phyloP scores from a whole-genome alignment of 2,113 vertebrate species.

The Scytalopus superciliaris region DNA sequence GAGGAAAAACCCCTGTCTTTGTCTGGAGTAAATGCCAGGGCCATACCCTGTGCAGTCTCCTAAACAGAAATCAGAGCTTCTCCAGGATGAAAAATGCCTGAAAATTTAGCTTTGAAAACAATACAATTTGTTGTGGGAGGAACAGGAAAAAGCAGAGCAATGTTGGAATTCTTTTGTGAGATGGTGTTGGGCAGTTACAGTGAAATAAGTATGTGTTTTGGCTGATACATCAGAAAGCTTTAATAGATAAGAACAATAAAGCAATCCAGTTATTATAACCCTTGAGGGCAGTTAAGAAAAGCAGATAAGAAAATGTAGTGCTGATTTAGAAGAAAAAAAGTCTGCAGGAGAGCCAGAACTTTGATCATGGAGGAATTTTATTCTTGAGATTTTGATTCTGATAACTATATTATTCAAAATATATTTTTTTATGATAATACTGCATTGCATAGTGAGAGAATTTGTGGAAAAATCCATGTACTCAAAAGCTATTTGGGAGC shows the following conservation, averaged over 20 bases:
- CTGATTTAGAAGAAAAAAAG: not conserved
- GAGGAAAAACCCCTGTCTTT: not conserved
- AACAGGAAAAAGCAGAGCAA: not conserved
- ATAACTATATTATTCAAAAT: not conserved
- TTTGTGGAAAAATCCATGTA: not conserved
- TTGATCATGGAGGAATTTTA: conserved; percentile 46
- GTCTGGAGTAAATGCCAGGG: not conserved
- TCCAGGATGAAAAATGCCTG: not conserved
- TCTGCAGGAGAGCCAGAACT: not conserved
- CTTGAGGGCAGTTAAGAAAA: conserved; percentile 17
- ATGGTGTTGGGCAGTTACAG: not conserved
- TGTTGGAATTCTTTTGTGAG: not conserved
- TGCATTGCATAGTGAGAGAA: not conserved
- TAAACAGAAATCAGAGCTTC: not conserved
- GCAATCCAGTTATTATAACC: not conserved
- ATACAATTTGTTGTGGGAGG: not conserved
- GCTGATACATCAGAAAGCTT: not conserved
- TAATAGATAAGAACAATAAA: conserved; percentile 28
- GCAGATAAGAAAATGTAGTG: conserved; percentile 32
- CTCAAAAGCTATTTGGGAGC: not conserved
- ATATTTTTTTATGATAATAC: not conserved
- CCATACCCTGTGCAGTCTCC: not conserved
- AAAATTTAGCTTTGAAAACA: not conserved
- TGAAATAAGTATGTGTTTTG: conserved; percentile 4
- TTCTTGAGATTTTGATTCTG: conserved; percentile 30